These are phyloP conservation scores for Oenanthe oenanthe DNA, from an alignment of 2,113 vertebrate genomes.

Conservation along the genomic window DNA sequence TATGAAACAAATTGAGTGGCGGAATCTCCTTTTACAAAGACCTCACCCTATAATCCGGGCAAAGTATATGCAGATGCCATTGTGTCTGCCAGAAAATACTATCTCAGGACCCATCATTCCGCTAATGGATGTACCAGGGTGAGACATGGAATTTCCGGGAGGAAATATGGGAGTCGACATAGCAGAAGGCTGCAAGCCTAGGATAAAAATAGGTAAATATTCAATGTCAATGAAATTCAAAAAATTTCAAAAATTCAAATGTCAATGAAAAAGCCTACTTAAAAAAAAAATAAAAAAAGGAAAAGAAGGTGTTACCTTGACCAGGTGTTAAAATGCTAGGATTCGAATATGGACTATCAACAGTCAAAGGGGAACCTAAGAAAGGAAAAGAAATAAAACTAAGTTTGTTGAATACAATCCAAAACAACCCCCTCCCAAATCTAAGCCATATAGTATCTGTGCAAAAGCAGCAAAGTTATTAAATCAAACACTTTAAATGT, in stretches of 20 bases:
- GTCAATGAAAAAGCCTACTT: background rate
- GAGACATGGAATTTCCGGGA: slow-evolving; percentile 62
- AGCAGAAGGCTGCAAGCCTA: slow-evolving; percentile 78
- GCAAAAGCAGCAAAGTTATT: background rate
- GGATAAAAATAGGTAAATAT: background rate
- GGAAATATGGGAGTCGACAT: slow-evolving; percentile 81
- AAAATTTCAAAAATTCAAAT: too few species aligned
- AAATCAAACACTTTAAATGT: background rate
- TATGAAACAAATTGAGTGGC: background rate
- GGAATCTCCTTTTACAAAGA: background rate
- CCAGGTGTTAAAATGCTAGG: slow-evolving; percentile 74
- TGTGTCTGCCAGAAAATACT: slow-evolving; percentile 96
- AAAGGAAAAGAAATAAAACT: background rate
- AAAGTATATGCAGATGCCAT: slow-evolving; percentile 94
- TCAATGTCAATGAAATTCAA: background rate
- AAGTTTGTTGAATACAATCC: background rate
- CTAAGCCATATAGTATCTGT: background rate
- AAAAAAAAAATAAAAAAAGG: background rate
- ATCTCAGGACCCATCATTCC: slow-evolving; percentile 88
- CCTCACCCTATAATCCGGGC: slow-evolving; percentile 92
- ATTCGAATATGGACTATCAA: slow-evolving; percentile 70
- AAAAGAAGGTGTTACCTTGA: slow-evolving; percentile 72
- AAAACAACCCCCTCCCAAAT: background rate
- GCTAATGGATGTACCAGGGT: slow-evolving; percentile 68
- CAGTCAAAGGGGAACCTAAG: slow-evolving; percentile 73